These are phyloP conservation scores for Platysternon megacephalum DNA, from an alignment of 2,113 vertebrate genomes.

Conservation along the genomic window DNA sequence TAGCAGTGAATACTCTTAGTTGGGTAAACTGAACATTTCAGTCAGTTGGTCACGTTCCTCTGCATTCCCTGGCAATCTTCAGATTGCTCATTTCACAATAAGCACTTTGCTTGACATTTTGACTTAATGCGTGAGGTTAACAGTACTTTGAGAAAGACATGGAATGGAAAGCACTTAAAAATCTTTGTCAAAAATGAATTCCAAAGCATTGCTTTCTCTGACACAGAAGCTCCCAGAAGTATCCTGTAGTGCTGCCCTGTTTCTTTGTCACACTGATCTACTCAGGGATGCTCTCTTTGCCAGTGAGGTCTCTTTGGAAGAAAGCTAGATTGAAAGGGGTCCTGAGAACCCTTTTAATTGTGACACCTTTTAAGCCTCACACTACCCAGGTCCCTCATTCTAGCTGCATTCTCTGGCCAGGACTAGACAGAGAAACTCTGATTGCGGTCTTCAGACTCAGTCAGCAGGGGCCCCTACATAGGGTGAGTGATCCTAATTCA, in stretches of 20 bases:
- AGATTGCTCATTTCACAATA: neutral
- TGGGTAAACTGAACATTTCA: neutral
- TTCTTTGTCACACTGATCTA: neutral
- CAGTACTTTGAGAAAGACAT: neutral
- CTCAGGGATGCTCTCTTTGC: neutral
- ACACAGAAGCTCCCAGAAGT: neutral
- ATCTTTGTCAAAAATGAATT: neutral
- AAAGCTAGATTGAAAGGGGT: neutral
- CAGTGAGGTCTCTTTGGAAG: neutral
- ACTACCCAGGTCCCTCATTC: accelerated
- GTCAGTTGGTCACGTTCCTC: neutral
- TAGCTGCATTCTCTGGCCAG: neutral
- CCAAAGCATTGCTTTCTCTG: neutral
- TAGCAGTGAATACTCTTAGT: neutral
- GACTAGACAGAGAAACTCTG: neutral
- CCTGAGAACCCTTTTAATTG: neutral
- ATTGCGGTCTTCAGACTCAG: neutral
- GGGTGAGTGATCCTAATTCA: neutral
- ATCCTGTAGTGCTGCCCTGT: too few species aligned
- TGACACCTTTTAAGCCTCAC: neutral
- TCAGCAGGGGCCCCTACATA: neutral
- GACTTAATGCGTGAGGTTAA: neutral
- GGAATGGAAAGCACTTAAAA: neutral
- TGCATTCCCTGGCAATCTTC: neutral
- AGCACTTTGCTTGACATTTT: neutral